Conservation (phyloP, 1,140 invertebrate species). For the Chrysopa pallens region DNA sequence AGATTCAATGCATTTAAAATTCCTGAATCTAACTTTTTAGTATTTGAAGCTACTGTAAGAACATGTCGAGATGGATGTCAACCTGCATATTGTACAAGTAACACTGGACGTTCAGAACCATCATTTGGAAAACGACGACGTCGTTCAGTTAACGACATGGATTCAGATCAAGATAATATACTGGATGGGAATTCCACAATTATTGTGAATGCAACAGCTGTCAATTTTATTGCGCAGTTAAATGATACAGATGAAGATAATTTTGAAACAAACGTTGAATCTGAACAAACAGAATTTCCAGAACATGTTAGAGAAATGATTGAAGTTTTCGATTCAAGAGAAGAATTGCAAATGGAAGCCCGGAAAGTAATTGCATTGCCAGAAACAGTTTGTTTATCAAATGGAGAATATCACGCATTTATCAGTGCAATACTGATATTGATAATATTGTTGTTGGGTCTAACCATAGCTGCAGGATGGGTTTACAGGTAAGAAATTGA, state of each 20-base stretch:
- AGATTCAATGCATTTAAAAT: conserved; percentile 90
- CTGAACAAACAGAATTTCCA: conserved; percentile 33
- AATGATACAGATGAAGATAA: conserved; percentile 13
- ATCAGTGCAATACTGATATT: conserved; percentile 50
- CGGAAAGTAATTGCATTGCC: conserved; percentile 32
- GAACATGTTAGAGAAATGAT: conserved; percentile 76
- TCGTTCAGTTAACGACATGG: conserved; percentile 35
- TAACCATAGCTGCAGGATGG: conserved; percentile 40
- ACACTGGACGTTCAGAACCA: conserved; percentile 55
- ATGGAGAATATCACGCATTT: conserved; percentile 57
- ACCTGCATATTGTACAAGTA: conserved; percentile 60
- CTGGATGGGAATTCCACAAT: conserved; percentile 1
- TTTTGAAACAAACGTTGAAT: conserved; percentile 18
- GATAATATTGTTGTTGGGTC: conserved; percentile 43
- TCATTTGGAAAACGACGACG: conserved; percentile 55
- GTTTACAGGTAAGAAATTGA: conserved; percentile 38
- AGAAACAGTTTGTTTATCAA: conserved; percentile 52
- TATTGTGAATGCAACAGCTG: conserved; percentile 13
- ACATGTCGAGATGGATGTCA: conserved; percentile 79
- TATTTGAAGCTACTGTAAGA: conserved; percentile 81
- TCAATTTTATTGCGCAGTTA: conserved; percentile 1
- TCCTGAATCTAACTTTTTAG: conserved; percentile 82
- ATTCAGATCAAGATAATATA: conserved; percentile 2
- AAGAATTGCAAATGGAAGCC: conserved; percentile 46
- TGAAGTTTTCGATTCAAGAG: conserved; percentile 52